Evolutionary conservation across 1,140 invertebrate genomes (phyloP).

Genomic region (Nymphalis io): DNA sequence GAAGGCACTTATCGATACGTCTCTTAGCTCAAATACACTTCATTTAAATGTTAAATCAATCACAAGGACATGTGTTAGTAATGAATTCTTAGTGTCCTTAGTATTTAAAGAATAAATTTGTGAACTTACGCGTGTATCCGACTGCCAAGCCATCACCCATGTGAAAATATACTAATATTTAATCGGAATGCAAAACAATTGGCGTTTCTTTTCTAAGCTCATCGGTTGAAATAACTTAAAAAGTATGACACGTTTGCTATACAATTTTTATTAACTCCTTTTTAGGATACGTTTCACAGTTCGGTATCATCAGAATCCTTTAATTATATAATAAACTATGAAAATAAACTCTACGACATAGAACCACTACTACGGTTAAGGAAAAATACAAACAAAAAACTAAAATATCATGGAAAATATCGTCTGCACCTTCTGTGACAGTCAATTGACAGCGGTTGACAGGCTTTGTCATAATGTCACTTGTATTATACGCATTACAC

Average conservation of each 20-base stretch:
- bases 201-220: conserved; percentile 66
- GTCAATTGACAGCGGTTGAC: conserved; percentile 57
- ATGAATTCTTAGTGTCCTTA: conserved; percentile 11
- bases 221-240: conserved; percentile 69
- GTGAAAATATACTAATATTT: conserved; percentile 74
- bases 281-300: conserved; percentile 46
- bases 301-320: conserved; percentile 57
- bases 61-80: conserved; percentile 61
- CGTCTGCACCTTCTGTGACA: conserved; percentile 58
- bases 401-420: conserved; percentile 72
- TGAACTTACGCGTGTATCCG: conserved; percentile 75
- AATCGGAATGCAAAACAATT: conserved; percentile 68
- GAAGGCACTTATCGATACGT: conserved; percentile 40
- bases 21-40: conserved; percentile 45
- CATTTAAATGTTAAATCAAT: conserved; percentile 65
- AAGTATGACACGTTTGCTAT: conserved; percentile 73
- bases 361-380: conserved; percentile 63
- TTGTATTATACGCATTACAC: conserved; percentile 55
- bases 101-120: conserved; percentile 11
- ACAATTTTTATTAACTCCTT: conserved; percentile 53
- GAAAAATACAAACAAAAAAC: conserved; percentile 75
- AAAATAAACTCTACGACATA: conserved; percentile 61
- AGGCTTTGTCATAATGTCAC: conserved; percentile 53
- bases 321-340: conserved; percentile 50
- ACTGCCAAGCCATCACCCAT: conserved; percentile 80